Percentiles rank a stretch among this genome's conserved stretches.
Conservation (phyloP, 2,797 vertebrate species). For the Coranthus polyacanthus region DNA sequence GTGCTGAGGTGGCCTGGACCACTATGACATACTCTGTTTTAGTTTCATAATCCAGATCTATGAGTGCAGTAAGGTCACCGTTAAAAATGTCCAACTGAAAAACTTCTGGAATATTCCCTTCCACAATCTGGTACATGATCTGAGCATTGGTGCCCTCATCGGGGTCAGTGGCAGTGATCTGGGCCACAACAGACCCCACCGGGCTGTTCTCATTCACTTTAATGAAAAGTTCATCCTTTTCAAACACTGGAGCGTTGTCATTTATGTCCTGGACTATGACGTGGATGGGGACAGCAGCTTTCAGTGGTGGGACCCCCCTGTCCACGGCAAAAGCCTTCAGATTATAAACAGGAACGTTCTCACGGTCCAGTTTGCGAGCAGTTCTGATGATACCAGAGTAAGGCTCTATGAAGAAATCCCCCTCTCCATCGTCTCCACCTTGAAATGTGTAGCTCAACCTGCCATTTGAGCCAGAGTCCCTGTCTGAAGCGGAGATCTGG, state of each 20-base stretch:
- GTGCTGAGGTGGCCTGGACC: slow-evolving; percentile 97
- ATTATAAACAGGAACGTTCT: slow-evolving; percentile 93
- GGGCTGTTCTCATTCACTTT: slow-evolving; percentile 94
- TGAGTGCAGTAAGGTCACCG: slow-evolving; percentile 92
- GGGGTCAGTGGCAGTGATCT: slow-evolving; percentile 91
- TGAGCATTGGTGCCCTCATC: slow-evolving; percentile 97
- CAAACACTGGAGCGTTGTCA: slow-evolving; percentile 96
- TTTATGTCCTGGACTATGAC: slow-evolving; percentile 94
- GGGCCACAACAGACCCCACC: slow-evolving; percentile 93
- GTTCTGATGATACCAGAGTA: slow-evolving; percentile 96
- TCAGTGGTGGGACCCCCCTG: slow-evolving; percentile 89
- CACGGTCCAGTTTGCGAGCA: slow-evolving; percentile 92
- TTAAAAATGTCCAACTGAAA: slow-evolving; percentile 96
- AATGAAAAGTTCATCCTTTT: slow-evolving; percentile 93
- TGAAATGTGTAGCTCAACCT: slow-evolving; percentile 93
- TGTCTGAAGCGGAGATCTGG: slow-evolving; percentile 94
- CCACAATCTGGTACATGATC: slow-evolving; percentile 99
- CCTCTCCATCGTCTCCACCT: slow-evolving; percentile 94
- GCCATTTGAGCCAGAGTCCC: slow-evolving; percentile 92
- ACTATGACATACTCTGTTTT: slow-evolving; percentile 93
- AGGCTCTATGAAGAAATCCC: slow-evolving; percentile 94
- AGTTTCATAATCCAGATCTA: slow-evolving; percentile 95
- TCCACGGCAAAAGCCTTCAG: slow-evolving; percentile 94
- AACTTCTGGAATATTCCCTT: slow-evolving; percentile 95
- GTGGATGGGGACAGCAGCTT: slow-evolving; percentile 90